These are phyloP conservation scores for Stigmatopora argus DNA, from an alignment of 2,113 vertebrate genomes.

Conservation along the genomic window DNA sequence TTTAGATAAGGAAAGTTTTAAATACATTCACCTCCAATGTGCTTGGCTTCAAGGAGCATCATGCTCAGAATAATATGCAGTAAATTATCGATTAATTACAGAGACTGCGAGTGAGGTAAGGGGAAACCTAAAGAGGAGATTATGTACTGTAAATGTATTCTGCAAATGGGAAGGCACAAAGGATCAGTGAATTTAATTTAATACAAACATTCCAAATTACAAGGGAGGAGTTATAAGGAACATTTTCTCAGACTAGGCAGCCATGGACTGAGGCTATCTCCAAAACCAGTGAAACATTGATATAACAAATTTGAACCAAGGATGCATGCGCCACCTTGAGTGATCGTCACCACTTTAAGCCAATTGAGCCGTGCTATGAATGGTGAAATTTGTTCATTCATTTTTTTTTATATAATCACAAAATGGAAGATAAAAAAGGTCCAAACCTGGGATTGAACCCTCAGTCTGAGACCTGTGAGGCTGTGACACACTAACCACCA, in stretches of 20 bases:
- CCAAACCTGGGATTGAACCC: too few relatives aligned
- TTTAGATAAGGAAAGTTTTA: slow-evolving; percentile 77
- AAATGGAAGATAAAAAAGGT: too few relatives aligned
- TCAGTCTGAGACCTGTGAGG: too few relatives aligned
- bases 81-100: slow-evolving; percentile 47
- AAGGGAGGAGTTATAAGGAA: not conserved
- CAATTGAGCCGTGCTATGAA: too few relatives aligned
- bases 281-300: too few relatives aligned
- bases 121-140: slow-evolving; percentile 45
- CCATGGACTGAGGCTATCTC: not conserved
- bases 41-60: slow-evolving; percentile 56
- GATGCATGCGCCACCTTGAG: too few relatives aligned
- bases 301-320: too few relatives aligned
- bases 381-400: too few relatives aligned
- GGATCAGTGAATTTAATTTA: slow-evolving; percentile 1
- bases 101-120: slow-evolving; percentile 37
- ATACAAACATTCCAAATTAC: slow-evolving; percentile 3
- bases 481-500: too few relatives aligned
- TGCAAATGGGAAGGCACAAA: slow-evolving; percentile 29
- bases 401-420: too few relatives aligned
- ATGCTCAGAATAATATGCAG: slow-evolving; percentile 64
- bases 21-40: slow-evolving; percentile 65
- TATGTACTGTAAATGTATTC: slow-evolving; percentile 23
- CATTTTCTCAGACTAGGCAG: not conserved
- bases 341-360: too few relatives aligned